Base-by-base conservation (phyloP, 2,113 vertebrate species). In the Oncorhynchus masou region DNA sequence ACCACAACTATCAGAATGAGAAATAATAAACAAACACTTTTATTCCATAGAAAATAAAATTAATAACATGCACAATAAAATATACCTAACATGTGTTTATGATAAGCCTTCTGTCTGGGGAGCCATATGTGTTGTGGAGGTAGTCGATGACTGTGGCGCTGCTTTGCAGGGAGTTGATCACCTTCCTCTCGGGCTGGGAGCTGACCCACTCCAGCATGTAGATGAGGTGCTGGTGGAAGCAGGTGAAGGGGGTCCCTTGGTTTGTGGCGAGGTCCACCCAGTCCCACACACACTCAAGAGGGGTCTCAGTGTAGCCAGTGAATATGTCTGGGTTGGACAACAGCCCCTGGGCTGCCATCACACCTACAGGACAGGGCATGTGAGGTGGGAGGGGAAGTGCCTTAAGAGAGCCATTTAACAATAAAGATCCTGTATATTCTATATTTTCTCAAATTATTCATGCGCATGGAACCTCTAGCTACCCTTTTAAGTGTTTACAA, bases 191-290 rank as follows among this genome's bases (percentile, higher is more conserved):
- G 49, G 97, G 96, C 82, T 94, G 96, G 68, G 98, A 98, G 80
- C 94, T 97, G 82, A 99, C 94, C 27, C 92, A 95, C 88, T 99
- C 98, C 91, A 99, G 91, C 98, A 99, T 99, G 91, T 98, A 98
- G 83, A 97, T 98, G 66, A 99, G 94, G 86, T 99, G 98, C 54
- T 99, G 96, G 86, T 99, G 98, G 84, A 99, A 98, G 86, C 96
- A 98, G 0, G 94, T 95, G 80, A 96, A 99, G 3, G 96, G 95
- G 54, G 96, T 98, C 76, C 98, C 97, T 1, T 96, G 96, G 71
- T 96, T 93, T 71, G 97, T 77, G 71, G 98, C 92, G 60, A 96
- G 93, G 81, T 98, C 93, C 90, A 98, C 93, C 98, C 97, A 99
- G 91, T 99, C 96, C 95, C 95, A 34, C 34, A 95, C 84, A 99